Evolutionary conservation across 2,797 vertebrate species (phyloP), one percentile per base, ranked within the genome.

Genomic region (Sebastes steindachneri): DNA sequence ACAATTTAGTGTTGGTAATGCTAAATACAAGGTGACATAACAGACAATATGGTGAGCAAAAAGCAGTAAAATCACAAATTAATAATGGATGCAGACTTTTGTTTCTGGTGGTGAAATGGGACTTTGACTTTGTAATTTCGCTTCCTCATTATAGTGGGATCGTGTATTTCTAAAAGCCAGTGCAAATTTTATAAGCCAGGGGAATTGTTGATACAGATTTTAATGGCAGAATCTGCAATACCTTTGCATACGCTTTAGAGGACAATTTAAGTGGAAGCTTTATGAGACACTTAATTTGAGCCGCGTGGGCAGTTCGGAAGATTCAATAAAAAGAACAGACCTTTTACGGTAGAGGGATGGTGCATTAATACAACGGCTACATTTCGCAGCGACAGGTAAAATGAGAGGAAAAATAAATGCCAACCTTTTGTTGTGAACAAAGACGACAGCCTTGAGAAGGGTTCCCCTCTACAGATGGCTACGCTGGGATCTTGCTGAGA

Each of bases 81-180:
- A 87, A 88, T 91, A 90, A 90, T 87, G 57, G 67, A 88, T 90
- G 64, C 48, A 79, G 65, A 89, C 82, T 85, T 86, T 86, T 90
- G 68, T 88, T 86, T 81, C 75, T 83, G 76, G 62, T 74, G 72
- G 57, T 85, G 62, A 89, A 91, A 86, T 88, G 77, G 75, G 80
- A 85, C 86, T 88, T 87, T 79, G 80, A 81, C 78, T 83, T 77
- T 86, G 75, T 90, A 83, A 85, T 91, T 87, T 82, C 55, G 9
- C 76, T 60, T 80, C 67, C 79, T 89, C 77, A 86, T 90, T 89
- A 89, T 68, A 41, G 74, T 54, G 51, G 68, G 82, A 88, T 79
- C 88, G 79, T 91, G 75, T 83, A 81, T 91, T 90, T 92, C 77
- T 92, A 90, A 92, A 92, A 92, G 88, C 79, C 69, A 62, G 73